phyloP scores from a whole-genome alignment of 2,888 invertebrate species.

The Rotaria sp. region DNA sequence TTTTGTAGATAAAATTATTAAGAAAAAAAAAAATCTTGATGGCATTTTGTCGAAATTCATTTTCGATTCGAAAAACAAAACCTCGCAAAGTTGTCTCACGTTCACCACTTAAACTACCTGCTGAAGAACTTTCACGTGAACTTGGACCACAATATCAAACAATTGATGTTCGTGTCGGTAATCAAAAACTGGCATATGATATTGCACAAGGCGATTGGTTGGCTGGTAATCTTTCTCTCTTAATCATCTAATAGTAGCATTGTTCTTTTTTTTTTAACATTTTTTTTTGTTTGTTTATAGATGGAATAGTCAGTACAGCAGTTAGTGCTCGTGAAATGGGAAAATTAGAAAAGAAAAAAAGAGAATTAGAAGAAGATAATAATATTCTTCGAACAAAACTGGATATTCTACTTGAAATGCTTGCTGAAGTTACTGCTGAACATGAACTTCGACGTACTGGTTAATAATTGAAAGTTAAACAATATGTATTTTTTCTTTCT shows the following conservation, averaged over 20 bases:
- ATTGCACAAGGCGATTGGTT: not conserved
- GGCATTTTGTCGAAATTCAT: not conserved
- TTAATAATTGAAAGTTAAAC: not conserved
- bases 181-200: not conserved
- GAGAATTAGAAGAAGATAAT: slow-evolving; percentile 22
- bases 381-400: not conserved
- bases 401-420: slow-evolving; percentile 18
- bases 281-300: not conserved
- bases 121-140: slow-evolving; percentile 24
- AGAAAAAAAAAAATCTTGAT: not conserved
- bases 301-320: not conserved
- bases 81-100: not conserved
- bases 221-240: not conserved
- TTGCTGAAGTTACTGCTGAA: slow-evolving; percentile 17
- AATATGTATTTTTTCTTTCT: not conserved
- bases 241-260: not conserved
- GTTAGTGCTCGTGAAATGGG: slow-evolving; percentile 10
- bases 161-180: not conserved
- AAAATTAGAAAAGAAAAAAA: slow-evolving; percentile 11
- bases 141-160: slow-evolving; percentile 9
- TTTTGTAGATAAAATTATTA: not conserved
- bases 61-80: slow-evolving; percentile 29
- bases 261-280: not conserved
- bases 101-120: slow-evolving; percentile 10
- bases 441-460: not conserved